These are phyloP conservation scores for Engraulis encrasicolus DNA, from an alignment of 2,113 vertebrate species.

Conservation along the genomic window DNA sequence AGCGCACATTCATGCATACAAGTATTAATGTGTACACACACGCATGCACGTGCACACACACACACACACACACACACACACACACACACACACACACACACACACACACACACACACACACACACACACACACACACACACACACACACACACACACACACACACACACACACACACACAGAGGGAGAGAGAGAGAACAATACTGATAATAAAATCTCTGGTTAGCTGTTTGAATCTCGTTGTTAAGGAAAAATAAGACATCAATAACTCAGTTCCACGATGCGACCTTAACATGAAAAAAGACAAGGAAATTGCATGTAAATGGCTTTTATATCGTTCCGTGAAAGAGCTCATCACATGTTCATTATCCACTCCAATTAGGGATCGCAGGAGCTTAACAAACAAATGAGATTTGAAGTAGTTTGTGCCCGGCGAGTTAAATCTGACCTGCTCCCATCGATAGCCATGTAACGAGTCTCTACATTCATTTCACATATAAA, in stretches of 20 bases:
- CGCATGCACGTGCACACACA: conserved; percentile 16
- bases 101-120: background rate
- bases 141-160: too few species aligned
- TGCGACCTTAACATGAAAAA: too few species aligned
- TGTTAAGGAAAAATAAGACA: too few species aligned
- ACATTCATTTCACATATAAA: background rate
- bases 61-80: conserved; percentile 24
- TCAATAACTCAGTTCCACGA: too few species aligned
- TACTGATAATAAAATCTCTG: too few species aligned
- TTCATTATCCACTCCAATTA: background rate
- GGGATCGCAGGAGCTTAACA: background rate
- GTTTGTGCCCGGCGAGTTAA: background rate
- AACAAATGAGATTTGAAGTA: background rate
- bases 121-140: background rate
- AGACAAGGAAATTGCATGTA: too few species aligned
- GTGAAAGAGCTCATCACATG: too few species aligned
- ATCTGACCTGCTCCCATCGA: background rate
- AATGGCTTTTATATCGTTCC: too few species aligned
- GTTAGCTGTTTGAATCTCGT: too few species aligned
- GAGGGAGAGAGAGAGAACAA: too few species aligned
- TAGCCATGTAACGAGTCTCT: background rate
- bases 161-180: too few species aligned
- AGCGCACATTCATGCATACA: background rate
- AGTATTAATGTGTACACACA: too few species aligned
- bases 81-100: background rate